Base-by-base conservation (phyloP, 2,113 vertebrate species). In the Lepisosteus osseus region DNA sequence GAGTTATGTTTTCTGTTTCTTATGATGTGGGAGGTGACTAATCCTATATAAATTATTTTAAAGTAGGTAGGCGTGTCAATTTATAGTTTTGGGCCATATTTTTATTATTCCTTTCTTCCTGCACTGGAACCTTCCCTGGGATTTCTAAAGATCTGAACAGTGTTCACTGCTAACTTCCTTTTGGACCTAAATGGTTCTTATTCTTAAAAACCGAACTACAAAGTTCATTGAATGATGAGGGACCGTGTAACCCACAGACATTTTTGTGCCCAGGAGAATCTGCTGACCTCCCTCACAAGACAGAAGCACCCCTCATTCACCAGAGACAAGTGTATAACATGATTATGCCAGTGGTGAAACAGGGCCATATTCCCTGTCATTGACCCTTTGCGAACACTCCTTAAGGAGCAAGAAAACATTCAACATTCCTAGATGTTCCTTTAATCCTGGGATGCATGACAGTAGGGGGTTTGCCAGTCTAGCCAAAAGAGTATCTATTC, bases 201-300 rank as follows among this genome's bases (percentile, higher is more conserved):
- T 47, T 70, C 70, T 75, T 72, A 72, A 72, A 75, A 57, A 67
- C 64, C 62, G 55, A 70, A 66, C 73, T 78, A 73, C 73, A 78
- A 78, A 78, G 73, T 75, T 75, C 67, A 78, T 78, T 78, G 67
- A 72, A 72, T 65, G 73, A 78, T 67, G 73, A 63, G 66, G 47
- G 67, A 73, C 65, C 61, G 69, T 74, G 76, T 72, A 65, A 72
- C 70, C 54, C 57, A 62, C 2, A 29, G 61, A 62, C 57, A 67
- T 55, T 54, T 78, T 67, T 54, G 8, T 64, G 55, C 67, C 55
- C 41, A 41, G 57, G 51, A 63, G 67, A 70, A 72, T 70, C 77
- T 63, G 61, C 67, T 75, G 70, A 72, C 73, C 77, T 67, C 51
- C 73, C 44, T 69, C 69, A 61, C 66, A 61, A 74, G 69, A 75